Evolutionary conservation across 2,113 vertebrate genomes (phyloP), one percentile per base, ranked within the genome.

Genomic region (Menidia beryllina): DNA sequence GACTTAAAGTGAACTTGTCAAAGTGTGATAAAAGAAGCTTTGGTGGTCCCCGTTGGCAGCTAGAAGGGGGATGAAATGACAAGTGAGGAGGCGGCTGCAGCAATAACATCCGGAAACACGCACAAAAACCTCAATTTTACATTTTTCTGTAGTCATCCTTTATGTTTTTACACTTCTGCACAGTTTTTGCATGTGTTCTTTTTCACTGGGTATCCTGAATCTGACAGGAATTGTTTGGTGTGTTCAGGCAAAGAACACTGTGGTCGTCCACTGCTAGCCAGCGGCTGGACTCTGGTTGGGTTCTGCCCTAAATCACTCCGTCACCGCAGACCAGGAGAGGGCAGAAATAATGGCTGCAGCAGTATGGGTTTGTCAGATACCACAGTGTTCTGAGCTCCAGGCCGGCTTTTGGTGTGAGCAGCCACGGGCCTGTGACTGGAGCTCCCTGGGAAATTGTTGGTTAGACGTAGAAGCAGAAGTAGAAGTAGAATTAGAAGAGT

Each of bases 1-100:
- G 69, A 48, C 47, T 47, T 72, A 27, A 69, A 75, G 66, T 61
- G 76, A 66, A 79, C 60, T 57, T 75, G 74, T 85, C 75, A 85
- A 72, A 76, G 66, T 67, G 54, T 34, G 75, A 83, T 72, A 56
- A 63, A 67, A 53, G 45, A 36, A 75, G 52, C 50, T 51, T 66
- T 82, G 57, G 75, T 82, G 72, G 87, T 87, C 64, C 19, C 24
- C 14, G 39, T 5, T 57, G 63, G 20, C 25, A 54, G 24, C 34
- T 34, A n/a, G 43, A 36, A 69, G 7, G 7, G 7, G 13, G 30
- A 12, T 13, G 30, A 36, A 27, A n/a, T n/a, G 50, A 38, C 26
- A 52, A 13, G 58, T 49, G 11, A 17, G 20, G 2, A 39, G 20
- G 49, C 9, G 25, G 50, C 58, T 25, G 41, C 15, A 3, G 38